Base-by-base conservation (phyloP, 2,797 vertebrate species). In the Sebastes variabilis region DNA sequence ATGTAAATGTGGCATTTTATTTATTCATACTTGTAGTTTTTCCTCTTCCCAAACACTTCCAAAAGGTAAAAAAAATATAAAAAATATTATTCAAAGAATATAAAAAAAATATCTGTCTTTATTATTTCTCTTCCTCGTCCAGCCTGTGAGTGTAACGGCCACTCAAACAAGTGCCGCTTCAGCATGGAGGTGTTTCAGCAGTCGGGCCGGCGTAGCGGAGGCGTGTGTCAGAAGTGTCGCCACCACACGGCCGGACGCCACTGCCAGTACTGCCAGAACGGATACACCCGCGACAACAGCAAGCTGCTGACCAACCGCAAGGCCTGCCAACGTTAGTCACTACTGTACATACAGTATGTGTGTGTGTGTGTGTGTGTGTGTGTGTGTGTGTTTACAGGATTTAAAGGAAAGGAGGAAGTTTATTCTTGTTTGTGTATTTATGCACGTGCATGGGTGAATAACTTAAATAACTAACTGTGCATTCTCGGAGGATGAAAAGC, bases 191-290 rank as follows among this genome's bases (percentile, higher is more conserved):
- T 98, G 54, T 98, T 97, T 74, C 95, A 97, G 92, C 95, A 97
- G 85, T 98, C 97, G 0, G 97, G 97, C 0, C 95, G 97, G 8
- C 96, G 68, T 22, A 97, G 97, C 1, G 97, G 97, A 24, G 97
- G 97, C 0, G 94, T 98, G 30, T 98, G 97, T 72, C 95, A 97
- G 90, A 97, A 97, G 83, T 98, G 97, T 82, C 97, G 96, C 6
- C 97, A 98, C 91, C 96, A 98, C 93, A 98, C 96, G 0, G 96
- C 96, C 0, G 97, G 97, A 11, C 96, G 96, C 59, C 97, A 97
- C 92, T 98, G 97, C 87, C 97, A 98, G 91, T 97, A 97, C 91
- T 98, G 97, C 91, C 96, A 96, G 91, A 96, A 93, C 1, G 97
- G 97, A 64, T 97, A 95, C 94, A 95, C 95, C 64, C 96, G 97